These are phyloP conservation scores for Hyperoplus lanceolatus DNA, from an alignment of 2,797 vertebrate genomes.

Conservation along the genomic window DNA sequence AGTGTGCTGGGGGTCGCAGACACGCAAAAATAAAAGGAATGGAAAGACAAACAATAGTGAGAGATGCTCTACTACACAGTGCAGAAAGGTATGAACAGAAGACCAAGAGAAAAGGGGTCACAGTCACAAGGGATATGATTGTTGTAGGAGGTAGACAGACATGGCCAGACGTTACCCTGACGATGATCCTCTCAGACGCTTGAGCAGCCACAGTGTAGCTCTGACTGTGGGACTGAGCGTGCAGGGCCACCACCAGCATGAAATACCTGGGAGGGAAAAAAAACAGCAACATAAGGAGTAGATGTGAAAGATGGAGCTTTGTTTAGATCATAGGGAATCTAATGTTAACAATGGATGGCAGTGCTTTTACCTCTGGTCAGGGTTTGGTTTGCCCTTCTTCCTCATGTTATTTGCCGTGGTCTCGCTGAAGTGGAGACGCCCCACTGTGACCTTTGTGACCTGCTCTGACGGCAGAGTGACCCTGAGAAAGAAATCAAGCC, in stretches of 20 bases:
- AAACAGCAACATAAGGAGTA: slow-evolving; percentile 14
- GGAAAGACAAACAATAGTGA: slow-evolving; percentile 31
- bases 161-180: slow-evolving; percentile 93
- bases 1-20: slow-evolving; percentile 31
- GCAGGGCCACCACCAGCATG: slow-evolving; percentile 97
- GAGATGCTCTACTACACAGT: slow-evolving; percentile 4
- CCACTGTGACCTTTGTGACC: slow-evolving; percentile 98
- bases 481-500: slow-evolving; percentile 78
- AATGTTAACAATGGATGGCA: not conserved
- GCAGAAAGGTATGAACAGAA: slow-evolving; percentile 26
- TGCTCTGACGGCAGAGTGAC: slow-evolving; percentile 95
- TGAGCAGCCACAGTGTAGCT: slow-evolving; percentile 96
- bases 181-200: slow-evolving; percentile 98
- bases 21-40: slow-evolving; percentile 30
- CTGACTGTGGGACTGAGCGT: slow-evolving; percentile 96
- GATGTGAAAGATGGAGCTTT: not conserved
- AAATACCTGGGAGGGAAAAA: slow-evolving; percentile 89
- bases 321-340: not conserved
- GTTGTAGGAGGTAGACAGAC: slow-evolving; percentile 86
- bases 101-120: slow-evolving; percentile 53
- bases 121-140: slow-evolving; percentile 77
- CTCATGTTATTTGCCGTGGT: slow-evolving; percentile 99
- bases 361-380: slow-evolving; percentile 93
- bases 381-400: slow-evolving; percentile 99
- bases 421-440: slow-evolving; percentile 97